Base-by-base conservation (phyloP, 2,797 vertebrate genomes). In the Gallinago stenura region DNA sequence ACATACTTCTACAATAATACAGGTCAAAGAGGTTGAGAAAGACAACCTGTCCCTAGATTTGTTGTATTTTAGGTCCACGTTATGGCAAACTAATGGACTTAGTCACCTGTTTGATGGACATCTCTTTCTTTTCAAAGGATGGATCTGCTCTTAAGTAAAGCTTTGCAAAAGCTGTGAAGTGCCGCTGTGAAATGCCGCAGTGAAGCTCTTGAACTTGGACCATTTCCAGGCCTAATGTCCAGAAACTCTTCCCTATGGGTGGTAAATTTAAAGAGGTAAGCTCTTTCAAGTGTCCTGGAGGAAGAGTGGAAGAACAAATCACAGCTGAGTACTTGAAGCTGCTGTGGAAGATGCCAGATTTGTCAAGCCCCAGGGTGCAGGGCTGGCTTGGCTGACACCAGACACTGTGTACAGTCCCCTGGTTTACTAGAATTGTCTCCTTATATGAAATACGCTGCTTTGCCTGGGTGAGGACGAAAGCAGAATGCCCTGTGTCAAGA, bases 201-300 rank as follows among this genome's bases (percentile, higher is more conserved):
- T 2, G 3, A 39, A 82, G 48, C 68, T 83, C 76, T 81, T 83
- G 88, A 75, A 75, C 81, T 87, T 83, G 83, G 71, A 93, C 71
- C 7, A 0, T 7, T 91, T 91, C 77, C 72, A 94, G 51, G 64
- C 86, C 61, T 89, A 82, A 86, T 51, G 9, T 95, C 66, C 78
- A 91, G 84, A 71, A 89, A 35, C 79, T 78, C 71, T 69, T 87
- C 83, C 68, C 54, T 81, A 79, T 94, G 94, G 92, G 62, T 87
- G 84, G 75, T 65, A 92, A 72, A 95, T 70, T 68, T 66, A 80
- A 85, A 93, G 83, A 94, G 94, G 95, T 96, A 93, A 95, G 95
- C 69, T 68, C 70, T 88, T 89, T 86, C 54, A 61, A 33, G 88
- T 51, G 70, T 90, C 70, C 86, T 87, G 70, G 77, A 83, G 54